A percentile compares a stretch with the other conserved stretches of the same genome.
These are phyloP conservation scores for Sisor rabdophorus DNA, from an alignment of 2,113 vertebrate species.

Conservation along the genomic window DNA sequence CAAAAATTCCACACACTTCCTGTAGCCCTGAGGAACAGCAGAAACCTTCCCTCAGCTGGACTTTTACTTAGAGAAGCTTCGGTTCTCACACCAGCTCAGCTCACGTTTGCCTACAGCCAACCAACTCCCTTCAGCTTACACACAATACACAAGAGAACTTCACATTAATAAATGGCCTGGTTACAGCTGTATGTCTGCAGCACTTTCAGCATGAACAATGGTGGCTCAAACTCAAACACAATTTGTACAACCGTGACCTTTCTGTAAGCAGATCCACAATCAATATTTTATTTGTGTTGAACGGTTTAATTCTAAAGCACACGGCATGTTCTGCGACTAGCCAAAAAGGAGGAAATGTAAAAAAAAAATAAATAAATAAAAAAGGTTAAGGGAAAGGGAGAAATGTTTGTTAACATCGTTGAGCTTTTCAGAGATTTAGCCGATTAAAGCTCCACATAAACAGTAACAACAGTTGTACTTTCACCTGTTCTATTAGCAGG, in stretches of 20 bases:
- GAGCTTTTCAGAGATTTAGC: slow-evolving; percentile 38
- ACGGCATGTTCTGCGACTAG: slow-evolving; percentile 23
- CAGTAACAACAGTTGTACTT: slow-evolving; percentile 24
- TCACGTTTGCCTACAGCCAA: slow-evolving; percentile 17
- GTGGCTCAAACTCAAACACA: background rate
- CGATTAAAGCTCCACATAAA: slow-evolving; percentile 37
- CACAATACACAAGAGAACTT: background rate
- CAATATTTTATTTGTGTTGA: slow-evolving; percentile 21
- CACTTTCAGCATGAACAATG: slow-evolving; percentile 32
- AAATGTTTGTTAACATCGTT: slow-evolving; percentile 24
- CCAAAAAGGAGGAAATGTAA: slow-evolving; percentile 25
- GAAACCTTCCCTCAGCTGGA: slow-evolving; percentile 20
- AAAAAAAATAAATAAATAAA: background rate
- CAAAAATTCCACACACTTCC: slow-evolving; percentile 11
- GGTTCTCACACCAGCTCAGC: slow-evolving; percentile 1
- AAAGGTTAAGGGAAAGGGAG: slow-evolving; percentile 7
- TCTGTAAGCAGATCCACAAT: slow-evolving; percentile 27
- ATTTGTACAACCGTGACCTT: slow-evolving; percentile 36
- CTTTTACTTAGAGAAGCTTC: slow-evolving; percentile 4
- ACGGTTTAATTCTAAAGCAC: slow-evolving; percentile 23
- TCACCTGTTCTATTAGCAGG: slow-evolving; percentile 24
- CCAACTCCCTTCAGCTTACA: background rate
- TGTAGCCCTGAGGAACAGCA: slow-evolving; percentile 29
- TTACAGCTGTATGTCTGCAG: slow-evolving; percentile 21
- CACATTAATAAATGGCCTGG: slow-evolving; percentile 9